A percentile compares a stretch with the other conserved stretches of the same genome.
Conservation (phyloP, 2,888 invertebrate genomes). For the Gandaritis pyraliata region DNA sequence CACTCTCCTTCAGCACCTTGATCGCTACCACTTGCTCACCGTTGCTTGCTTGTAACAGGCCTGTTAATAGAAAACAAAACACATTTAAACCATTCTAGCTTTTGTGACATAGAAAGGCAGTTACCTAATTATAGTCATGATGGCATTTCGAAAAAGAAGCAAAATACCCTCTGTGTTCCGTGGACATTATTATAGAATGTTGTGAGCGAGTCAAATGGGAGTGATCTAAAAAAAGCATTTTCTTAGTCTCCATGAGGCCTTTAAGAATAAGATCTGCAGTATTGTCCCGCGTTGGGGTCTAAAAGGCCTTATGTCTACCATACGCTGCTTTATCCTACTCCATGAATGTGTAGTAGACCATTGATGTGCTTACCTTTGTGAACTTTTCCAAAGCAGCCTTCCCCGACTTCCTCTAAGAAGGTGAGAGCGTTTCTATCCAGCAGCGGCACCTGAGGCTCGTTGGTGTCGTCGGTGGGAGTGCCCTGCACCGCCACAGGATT, state of each 20-base stretch:
- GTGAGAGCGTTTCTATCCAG: slow-evolving; percentile 87
- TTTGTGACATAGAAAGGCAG: neutral
- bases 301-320: too few species aligned
- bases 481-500: slow-evolving; percentile 56
- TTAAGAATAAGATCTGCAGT: too few species aligned
- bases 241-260: too few species aligned
- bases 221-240: too few species aligned
- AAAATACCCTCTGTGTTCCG: too few species aligned
- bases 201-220: too few species aligned
- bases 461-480: slow-evolving; percentile 57
- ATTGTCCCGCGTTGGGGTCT: too few species aligned
- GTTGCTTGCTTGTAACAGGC: slow-evolving; percentile 61
- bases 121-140: too few species aligned
- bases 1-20: slow-evolving; percentile 91
- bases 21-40: slow-evolving; percentile 87
- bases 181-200: too few species aligned
- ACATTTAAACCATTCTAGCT: neutral
- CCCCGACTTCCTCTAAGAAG: slow-evolving; percentile 91
- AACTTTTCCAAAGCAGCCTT: slow-evolving; percentile 95
- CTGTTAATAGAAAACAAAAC: slow-evolving; percentile 35
- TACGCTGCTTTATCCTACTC: too few species aligned
- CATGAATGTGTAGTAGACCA: too few species aligned
- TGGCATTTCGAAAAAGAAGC: too few species aligned
- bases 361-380: slow-evolving; percentile 87
- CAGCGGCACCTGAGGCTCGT: slow-evolving; percentile 82